These are phyloP conservation scores for Ginglymostoma cirratum DNA, from an alignment of 2,113 vertebrate genomes.

Conservation along the genomic window DNA sequence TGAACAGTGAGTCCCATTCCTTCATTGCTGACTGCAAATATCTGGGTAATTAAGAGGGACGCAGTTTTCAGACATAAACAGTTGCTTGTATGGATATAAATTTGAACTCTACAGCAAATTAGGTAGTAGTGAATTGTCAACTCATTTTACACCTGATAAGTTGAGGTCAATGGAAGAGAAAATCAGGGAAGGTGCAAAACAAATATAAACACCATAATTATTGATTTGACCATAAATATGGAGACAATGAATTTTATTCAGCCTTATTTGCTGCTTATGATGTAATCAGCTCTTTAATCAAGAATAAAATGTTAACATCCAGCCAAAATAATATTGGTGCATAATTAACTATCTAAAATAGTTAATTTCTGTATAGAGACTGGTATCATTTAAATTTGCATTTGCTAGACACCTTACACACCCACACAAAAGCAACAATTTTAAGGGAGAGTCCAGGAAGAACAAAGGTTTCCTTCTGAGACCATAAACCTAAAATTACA, in stretches of 20 bases:
- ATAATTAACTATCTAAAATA: not conserved
- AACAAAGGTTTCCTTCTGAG: not conserved
- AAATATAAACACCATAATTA: not conserved
- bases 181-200: not conserved
- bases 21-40: not conserved
- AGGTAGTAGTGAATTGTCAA: not conserved
- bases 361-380: not conserved
- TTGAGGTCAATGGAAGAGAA: not conserved
- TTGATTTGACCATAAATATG: not conserved
- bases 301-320: not conserved
- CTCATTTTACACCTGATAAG: not conserved
- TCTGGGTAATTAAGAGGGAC: not conserved
- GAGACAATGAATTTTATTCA: not conserved
- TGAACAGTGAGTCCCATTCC: not conserved
- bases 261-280: not conserved
- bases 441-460: not conserved
- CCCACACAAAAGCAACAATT: not conserved
- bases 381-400: not conserved
- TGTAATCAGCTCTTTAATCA: not conserved
- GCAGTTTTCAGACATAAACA: not conserved
- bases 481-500: not conserved
- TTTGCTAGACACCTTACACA: not conserved
- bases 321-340: not conserved
- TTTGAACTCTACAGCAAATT: not conserved
- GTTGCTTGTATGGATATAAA: not conserved